Base-by-base conservation (phyloP, 2,113 vertebrate species). In the Tragulus kanchil region DNA sequence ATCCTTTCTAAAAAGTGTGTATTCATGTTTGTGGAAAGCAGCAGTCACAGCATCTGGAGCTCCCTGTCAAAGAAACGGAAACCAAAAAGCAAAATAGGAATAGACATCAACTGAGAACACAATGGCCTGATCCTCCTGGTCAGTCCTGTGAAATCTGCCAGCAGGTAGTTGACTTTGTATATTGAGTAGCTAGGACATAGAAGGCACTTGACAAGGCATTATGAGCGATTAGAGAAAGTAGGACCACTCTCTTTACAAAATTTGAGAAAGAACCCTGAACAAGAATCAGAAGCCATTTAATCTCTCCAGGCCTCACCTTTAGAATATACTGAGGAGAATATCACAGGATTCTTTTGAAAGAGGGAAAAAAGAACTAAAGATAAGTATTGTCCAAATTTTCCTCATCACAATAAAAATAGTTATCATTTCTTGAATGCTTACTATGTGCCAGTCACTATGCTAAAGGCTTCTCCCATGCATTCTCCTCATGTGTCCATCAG, bases 401-500 rank as follows among this genome's bases (percentile, higher is more conserved):
- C 48, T 87, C 8, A 12, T 85, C 23, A 7, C 31, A 87, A 26
- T 86, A 64, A 71, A 65, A 82, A 81, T 21, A 79, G 12, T 31
- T 67, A 0, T 54, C 50, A 69, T 8, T 94, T 62, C 16, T 8
- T 69, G 28, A 79, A 48, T 6, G n/a, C 36, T 64, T 64, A 62
- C n/a, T 77, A 0, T 56, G 56, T 73, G 14, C 45, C 28, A 67
- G 13, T 45, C 17, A 3, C 81, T 48, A 3, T 78, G 4, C 78
- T 58, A 52, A 83, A 82, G 62, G 26, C 82, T 84, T 88, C 36
- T 52, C 58, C 81, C 45, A 31, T 71, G 23, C 11, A 31, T 36
- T 54, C 16, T 95, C 93, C 21, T 86, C 14, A 61, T 89, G 86
- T 83, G 54, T 83, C 45, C 87, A 42, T 52, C 50, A 82, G 69